A percentile compares a stretch with the other conserved stretches of the same genome.
Evolutionary conservation across 2,113 vertebrate genomes (phyloP).

Genomic region (Pimephales promelas): DNA sequence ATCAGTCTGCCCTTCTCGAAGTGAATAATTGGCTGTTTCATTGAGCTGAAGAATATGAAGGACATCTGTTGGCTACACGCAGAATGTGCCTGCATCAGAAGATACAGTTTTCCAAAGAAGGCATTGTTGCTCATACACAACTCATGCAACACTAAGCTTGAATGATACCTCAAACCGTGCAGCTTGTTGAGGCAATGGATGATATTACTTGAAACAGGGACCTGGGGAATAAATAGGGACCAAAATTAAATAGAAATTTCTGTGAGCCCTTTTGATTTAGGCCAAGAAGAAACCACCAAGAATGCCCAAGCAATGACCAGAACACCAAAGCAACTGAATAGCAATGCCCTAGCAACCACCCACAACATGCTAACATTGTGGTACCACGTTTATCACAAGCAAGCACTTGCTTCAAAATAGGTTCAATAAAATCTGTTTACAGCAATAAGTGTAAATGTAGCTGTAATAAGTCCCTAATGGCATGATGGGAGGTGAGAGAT

Average conservation of each 20-base stretch:
- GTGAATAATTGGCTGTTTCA: constrained; percentile 27
- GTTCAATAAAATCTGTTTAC: too few relatives aligned
- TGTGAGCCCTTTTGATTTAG: neutral
- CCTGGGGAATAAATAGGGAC: neutral
- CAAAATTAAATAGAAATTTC: neutral
- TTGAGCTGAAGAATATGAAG: constrained; percentile 30
- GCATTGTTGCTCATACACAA: neutral
- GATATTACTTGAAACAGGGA: neutral
- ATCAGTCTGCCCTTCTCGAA: constrained; percentile 13
- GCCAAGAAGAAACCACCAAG: neutral
- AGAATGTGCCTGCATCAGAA: neutral
- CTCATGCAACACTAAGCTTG: neutral
- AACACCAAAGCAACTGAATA: neutral
- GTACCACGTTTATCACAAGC: neutral
- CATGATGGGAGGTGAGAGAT: too few relatives aligned
- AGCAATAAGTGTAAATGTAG: too few relatives aligned
- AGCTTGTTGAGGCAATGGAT: neutral
- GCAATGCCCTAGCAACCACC: neutral
- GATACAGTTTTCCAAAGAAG: neutral
- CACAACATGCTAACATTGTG: neutral
- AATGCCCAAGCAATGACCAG: neutral
- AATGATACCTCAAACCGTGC: neutral
- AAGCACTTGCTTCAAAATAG: too few relatives aligned
- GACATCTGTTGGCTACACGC: constrained; percentile 21
- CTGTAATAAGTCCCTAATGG: too few relatives aligned